Base-by-base conservation (phyloP, 2,888 invertebrate genomes). In the Lomographa bimaculata region DNA sequence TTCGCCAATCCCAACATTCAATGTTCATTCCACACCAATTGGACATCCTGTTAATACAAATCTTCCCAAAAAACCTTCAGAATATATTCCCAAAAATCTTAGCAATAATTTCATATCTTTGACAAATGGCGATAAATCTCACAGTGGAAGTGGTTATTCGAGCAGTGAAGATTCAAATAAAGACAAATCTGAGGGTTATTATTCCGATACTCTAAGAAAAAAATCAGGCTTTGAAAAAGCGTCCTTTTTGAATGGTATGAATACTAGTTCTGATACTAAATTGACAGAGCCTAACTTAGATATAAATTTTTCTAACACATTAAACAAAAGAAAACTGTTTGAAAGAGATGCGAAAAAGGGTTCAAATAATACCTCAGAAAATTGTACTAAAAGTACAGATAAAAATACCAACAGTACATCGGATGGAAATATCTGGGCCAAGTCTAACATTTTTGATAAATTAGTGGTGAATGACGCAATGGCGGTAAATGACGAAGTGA, bases 251-350 rank as follows among this genome's bases (percentile, higher is more conserved):
- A 75, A 78, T 52, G 79, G 73, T 18, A 70, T 70, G 55, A 73
- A 71, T 50, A 57, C 54, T 7, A 60, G 51, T 45, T 56, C 65
- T 30, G 78, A 78, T 24, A 40, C 34, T 16, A 60, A 61, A 24
- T 77, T 69, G 54, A 27, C 62, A 12, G 84, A 85, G 32, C 30
- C 57, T 7, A 76, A 76, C 55, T 43, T 64, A 24, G 78, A 84
- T 17, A 74, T 63, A n/a, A 73, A 56, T 43, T 73, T 54, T 53
- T 80, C 76, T 5, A 84, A 82, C 47, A 86, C 84, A 1, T 54
- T 84, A 30, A 82, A 65, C 38, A 89, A 82, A 64, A 74, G 75
- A 59, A 85, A 79, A 60, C 44, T 85, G 10, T 85, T 86, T 52
- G 85, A 87, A 66, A 81, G 61, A 14, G 77, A 78, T 7, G 46